phyloP scores from a whole-genome alignment of 2,888 invertebrate species.

The Chesias legatella region DNA sequence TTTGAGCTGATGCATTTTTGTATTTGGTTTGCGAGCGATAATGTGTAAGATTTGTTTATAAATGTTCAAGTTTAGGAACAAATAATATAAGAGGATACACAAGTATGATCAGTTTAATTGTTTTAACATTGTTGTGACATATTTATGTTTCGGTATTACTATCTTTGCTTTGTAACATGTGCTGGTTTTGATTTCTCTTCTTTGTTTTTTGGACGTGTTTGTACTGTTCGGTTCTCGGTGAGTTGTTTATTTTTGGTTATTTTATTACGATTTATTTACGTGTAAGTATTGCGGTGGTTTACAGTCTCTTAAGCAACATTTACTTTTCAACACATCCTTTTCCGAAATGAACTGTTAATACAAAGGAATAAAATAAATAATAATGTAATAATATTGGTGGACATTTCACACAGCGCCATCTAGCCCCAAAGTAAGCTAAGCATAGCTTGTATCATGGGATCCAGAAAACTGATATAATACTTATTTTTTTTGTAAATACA shows the following conservation, averaged over 20 bases:
- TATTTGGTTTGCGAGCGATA: slow-evolving; percentile 66
- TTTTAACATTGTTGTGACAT: slow-evolving; percentile 3
- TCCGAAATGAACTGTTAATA: not conserved
- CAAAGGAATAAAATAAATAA: not conserved
- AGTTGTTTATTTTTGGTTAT: slow-evolving; percentile 36
- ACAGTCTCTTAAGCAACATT: not conserved
- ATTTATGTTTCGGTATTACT: slow-evolving; percentile 33
- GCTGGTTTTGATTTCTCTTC: slow-evolving; percentile 46
- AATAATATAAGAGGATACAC: slow-evolving; percentile 63
- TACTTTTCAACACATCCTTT: too few species aligned
- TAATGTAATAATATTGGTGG: too few species aligned
- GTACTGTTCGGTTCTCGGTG: slow-evolving; percentile 37
- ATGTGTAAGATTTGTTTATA: slow-evolving; percentile 32
- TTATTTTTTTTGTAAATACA: too few species aligned
- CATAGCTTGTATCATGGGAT: too few species aligned
- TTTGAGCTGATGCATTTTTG: slow-evolving; percentile 63
- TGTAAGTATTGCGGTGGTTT: slow-evolving; percentile 35
- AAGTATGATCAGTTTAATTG: slow-evolving; percentile 58
- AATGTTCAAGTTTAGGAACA: slow-evolving; percentile 16
- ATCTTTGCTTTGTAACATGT: slow-evolving; percentile 55
- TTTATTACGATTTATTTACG: slow-evolving; percentile 19
- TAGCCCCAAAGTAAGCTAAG: too few species aligned
- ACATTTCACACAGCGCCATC: too few species aligned
- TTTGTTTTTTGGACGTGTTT: slow-evolving; percentile 38
- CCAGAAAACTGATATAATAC: too few species aligned